Evolutionary conservation across 2,113 vertebrate genomes (phyloP).

Genomic region (Mustela nigripes): DNA sequence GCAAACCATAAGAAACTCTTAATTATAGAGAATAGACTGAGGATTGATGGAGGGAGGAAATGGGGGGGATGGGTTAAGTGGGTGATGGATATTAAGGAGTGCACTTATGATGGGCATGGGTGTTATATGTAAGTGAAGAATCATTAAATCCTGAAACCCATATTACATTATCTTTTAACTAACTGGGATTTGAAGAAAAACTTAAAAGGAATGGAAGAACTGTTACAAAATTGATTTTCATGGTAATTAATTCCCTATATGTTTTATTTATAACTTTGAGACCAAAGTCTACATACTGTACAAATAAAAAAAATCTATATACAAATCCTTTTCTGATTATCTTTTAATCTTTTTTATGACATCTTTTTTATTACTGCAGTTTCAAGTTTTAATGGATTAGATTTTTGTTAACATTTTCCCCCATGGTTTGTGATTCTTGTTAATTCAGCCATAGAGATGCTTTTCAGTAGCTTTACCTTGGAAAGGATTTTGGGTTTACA

Average conservation of each 20-base stretch:
- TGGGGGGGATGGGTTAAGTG: background rate
- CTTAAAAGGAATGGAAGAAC: background rate
- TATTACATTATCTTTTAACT: background rate
- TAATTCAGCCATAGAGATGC: background rate
- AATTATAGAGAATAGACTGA: background rate
- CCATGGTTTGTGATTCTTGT: background rate
- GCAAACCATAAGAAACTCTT: background rate
- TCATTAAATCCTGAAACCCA: background rate
- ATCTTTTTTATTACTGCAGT: background rate
- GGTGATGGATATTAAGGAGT: background rate
- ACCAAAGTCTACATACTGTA: background rate
- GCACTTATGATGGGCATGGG: background rate
- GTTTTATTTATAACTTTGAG: background rate
- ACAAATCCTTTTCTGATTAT: background rate
- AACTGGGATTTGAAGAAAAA: background rate
- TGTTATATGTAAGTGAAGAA: background rate
- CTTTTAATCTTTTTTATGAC: background rate
- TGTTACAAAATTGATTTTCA: background rate
- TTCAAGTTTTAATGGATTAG: background rate
- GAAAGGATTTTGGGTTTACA: background rate
- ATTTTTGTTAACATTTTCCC: background rate
- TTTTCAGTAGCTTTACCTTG: background rate
- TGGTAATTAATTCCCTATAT: background rate
- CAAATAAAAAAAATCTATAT: background rate
- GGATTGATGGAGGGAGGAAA: too few species aligned